Evolutionary conservation across 1,140 invertebrate genomes (phyloP), one percentile per base, ranked within the genome.

Genomic region (Drosophila parabipectinata): DNA sequence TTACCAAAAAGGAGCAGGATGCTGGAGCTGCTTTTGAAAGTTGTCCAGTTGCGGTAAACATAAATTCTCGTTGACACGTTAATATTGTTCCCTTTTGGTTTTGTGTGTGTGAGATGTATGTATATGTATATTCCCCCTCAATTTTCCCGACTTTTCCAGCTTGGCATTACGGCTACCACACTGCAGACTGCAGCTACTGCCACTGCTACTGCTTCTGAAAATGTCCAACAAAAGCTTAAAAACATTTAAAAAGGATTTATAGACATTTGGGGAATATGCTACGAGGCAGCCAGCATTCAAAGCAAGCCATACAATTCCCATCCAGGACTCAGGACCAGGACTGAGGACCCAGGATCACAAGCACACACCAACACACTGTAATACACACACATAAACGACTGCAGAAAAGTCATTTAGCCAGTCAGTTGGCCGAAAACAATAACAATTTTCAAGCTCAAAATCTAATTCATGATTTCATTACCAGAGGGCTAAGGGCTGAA

Each of bases 211-310:
- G 56, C 62, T 51, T 51, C 79, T 82, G 83, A 82, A 83, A 88
- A 88, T 88, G 83, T 88, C 83, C 83, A 88, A 88, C 83, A 88
- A 88, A 88, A 88, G 83, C 83, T 88, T 88, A 88, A 88, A 87
- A 88, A 88, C 83, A 88, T 88, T 88, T 88, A 88, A 88, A 85
- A 88, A 87, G 83, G 83, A 88, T 88, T 88, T 88, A 88, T 88
- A 88, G 83, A 88, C 83, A 88, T 88, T 88, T 88, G 83, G 83
- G 83, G 83, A 88, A 88, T 88, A 88, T 88, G 83, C 75, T 72
- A 64, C 71, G 72, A 74, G 72, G 79, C 64, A 62, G 57, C 48
- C 64, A 44, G 67, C 63, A 69, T 69, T 69, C 67, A 69, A 69
- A 68, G 61, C 62, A 76, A 44, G 47, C 63, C 63, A 47, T 21